These are phyloP conservation scores for Limosa lapponica DNA, from an alignment of 2,797 vertebrate genomes.

Conservation along the genomic window DNA sequence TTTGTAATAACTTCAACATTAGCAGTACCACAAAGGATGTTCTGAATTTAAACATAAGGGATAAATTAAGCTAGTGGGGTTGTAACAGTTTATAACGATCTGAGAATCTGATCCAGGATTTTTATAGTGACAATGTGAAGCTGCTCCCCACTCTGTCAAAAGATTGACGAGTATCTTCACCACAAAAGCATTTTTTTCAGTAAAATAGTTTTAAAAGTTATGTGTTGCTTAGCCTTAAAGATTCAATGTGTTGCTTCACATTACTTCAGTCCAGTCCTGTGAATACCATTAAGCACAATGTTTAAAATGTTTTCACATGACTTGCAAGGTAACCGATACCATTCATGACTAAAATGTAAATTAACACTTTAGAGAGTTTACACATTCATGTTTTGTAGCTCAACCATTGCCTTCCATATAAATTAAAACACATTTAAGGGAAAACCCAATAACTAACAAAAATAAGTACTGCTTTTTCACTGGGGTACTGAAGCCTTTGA, in stretches of 20 bases:
- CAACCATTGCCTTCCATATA: not conserved
- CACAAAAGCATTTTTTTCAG: not conserved
- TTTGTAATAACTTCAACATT: not conserved
- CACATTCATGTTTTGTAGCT: not conserved
- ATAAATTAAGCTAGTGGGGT: not conserved
- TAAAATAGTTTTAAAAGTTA: not conserved
- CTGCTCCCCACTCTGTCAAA: not conserved
- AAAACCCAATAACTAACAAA: not conserved
- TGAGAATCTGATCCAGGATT: not conserved
- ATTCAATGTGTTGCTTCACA: not conserved
- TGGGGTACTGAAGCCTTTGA: not conserved
- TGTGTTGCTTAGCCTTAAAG: not conserved
- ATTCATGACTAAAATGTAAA: not conserved
- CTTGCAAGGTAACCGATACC: not conserved
- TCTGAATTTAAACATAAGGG: slow-evolving; percentile 9
- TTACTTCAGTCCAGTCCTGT: not conserved
- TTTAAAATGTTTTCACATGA: not conserved
- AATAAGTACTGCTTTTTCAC: not conserved
- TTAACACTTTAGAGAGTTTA: not conserved
- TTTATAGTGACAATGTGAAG: not conserved
- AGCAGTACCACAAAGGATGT: not conserved
- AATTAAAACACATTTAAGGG: not conserved
- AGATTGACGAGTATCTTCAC: not conserved
- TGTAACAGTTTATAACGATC: not conserved
- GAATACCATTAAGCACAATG: not conserved